phyloP scores from a whole-genome alignment of 1,140 invertebrate genomes.

The Triops cancriformis region DNA sequence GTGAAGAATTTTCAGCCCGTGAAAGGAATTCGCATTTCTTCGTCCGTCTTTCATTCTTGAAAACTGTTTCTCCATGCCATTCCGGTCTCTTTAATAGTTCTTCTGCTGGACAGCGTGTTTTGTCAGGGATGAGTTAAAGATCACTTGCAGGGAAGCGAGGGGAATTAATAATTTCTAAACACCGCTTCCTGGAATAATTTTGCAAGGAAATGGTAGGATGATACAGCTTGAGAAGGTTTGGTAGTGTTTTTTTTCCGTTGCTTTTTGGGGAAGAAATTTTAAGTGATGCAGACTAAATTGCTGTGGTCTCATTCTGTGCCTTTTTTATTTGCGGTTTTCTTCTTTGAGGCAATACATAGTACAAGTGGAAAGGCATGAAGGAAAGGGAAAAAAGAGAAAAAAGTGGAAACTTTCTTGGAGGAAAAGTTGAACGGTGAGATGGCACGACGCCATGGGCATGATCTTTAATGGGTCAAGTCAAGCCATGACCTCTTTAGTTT shows the following conservation, averaged over 20 bases:
- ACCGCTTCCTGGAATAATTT: not conserved
- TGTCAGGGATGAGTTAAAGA: no score
- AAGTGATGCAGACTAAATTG: no score
- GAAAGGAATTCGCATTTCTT: not conserved
- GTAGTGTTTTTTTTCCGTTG: no score
- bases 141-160: not conserved
- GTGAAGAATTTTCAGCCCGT: not conserved
- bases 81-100: not conserved
- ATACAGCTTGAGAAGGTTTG: no score
- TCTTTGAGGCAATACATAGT: no score
- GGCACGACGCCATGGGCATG: not conserved
- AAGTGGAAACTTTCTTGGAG: no score
- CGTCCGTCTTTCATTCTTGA: not conserved
- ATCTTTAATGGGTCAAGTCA: constrained; percentile 7
- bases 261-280: no score
- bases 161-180: not conserved
- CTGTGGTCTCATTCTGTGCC: no score
- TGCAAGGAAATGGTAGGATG: not conserved
- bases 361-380: no score
- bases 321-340: no score
- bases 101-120: not conserved
- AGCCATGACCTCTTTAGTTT: not conserved
- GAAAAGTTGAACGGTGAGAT: not conserved
- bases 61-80: not conserved
- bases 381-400: no score